These are phyloP conservation scores for Drosophila ironensis DNA, from an alignment of 1,140 invertebrate species.

Conservation along the genomic window DNA sequence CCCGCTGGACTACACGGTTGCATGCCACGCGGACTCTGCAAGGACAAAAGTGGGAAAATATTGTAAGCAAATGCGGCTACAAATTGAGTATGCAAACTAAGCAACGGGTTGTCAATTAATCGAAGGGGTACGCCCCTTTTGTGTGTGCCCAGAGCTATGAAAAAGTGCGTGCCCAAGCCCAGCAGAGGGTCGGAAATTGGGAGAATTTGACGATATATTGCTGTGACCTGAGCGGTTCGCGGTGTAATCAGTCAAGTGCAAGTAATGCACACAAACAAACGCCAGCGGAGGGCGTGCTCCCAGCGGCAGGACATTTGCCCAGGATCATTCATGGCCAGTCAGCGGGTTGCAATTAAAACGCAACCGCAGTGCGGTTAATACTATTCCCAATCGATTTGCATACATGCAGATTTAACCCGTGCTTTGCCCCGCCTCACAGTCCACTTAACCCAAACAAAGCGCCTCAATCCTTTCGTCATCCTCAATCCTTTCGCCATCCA, in stretches of 20 bases:
- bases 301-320: conserved; percentile 67
- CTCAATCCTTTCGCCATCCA: neutral
- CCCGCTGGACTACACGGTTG: conserved; percentile 82
- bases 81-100: conserved; percentile 73
- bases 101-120: conserved; percentile 81
- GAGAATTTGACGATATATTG: conserved; percentile 1
- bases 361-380: conserved; percentile 52
- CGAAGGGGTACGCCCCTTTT: conserved; percentile 59
- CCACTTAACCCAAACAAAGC: conserved; percentile 57
- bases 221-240: neutral
- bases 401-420: too few relatives aligned
- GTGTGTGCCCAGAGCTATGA: conserved; percentile 13
- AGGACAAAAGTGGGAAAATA: conserved; percentile 15
- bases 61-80: neutral
- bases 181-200: conserved; percentile 6
- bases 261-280: conserved; percentile 74
- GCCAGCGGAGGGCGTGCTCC: conserved; percentile 67
- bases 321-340: conserved; percentile 61
- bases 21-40: conserved; percentile 82
- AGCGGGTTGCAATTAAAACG: conserved; percentile 76
- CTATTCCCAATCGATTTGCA: conserved; percentile 22
- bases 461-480: neutral
- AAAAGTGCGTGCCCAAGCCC: neutral
- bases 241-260: conserved; percentile 39
- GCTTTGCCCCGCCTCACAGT: too few relatives aligned